Evolutionary conservation across 2,888 invertebrate genomes (phyloP), one percentile per base, ranked within the genome.

Genomic region (Halictus quadricinctus): DNA sequence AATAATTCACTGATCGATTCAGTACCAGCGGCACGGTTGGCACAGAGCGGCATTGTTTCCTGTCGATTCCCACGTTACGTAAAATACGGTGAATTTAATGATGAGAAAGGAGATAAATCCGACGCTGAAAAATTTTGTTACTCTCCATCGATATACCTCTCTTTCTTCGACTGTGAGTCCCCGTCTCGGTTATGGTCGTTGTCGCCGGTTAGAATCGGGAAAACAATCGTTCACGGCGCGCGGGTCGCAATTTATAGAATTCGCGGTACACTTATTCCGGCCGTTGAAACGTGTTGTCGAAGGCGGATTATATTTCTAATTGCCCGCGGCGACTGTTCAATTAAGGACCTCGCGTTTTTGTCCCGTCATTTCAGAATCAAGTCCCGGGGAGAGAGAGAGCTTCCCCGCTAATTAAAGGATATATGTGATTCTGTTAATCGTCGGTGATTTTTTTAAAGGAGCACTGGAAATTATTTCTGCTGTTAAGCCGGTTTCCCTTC

Each of bases 1-100:
- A 87, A 87, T 87, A 80, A 87, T 87, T 87, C 86, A 87, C 86
- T 86, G 76, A 87, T 87, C 83, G 86, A 83, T 87, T 86, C 86
- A 73, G 86, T 83, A 76, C 86, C 85, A 76, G 75, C 72, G 79
- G 58, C 58, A 72, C 86, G 86, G 83, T 87, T 73, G 72, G 86
- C 83, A 86, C 83, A 29, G 60, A 29, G 29, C 50, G 18, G 72
- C 72, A 73, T 73, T 50, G 84, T 75, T 66, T 15, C n/a, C 77
- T 66, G 75, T 69, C 80, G 80, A 87, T 87, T 87, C 86, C 86
- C 86, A 86, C 86, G 86, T 87, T 87, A 86, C 86, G 86, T 86
- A 80, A 87, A 87, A 87, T 76, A 83, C 79, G 50, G 69, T 87
- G 86, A 83, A 86, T 87, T 87, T 87, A 87, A 87, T 83, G 76